Conservation (phyloP, 2,888 invertebrate species). For the Drosophila flavopinicola region DNA sequence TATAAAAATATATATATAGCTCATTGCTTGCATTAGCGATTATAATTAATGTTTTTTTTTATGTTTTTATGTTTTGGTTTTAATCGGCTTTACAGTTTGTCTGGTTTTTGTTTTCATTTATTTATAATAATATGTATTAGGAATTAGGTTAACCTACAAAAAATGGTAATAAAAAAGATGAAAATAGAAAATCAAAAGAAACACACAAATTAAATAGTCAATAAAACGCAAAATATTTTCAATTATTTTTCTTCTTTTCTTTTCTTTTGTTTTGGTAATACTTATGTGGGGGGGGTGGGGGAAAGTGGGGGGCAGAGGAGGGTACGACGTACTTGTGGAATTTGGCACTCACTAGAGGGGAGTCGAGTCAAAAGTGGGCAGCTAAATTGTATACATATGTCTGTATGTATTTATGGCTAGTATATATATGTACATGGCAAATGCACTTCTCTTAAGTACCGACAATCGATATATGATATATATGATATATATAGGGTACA, state of each 20-base stretch:
- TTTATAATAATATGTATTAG: constrained; percentile 75
- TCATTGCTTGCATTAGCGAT: constrained; percentile 41
- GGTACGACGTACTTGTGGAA: constrained; percentile 1
- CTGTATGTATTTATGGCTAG: background rate
- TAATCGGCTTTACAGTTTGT: constrained; percentile 55
- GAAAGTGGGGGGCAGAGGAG: background rate
- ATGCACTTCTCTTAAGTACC: constrained; percentile 18
- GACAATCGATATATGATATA: constrained; percentile 7
- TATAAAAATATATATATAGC: constrained; percentile 50
- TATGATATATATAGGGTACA: background rate
- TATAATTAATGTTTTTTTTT: constrained; percentile 49
- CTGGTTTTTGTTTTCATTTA: constrained; percentile 46
- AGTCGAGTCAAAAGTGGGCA: constrained; percentile 1
- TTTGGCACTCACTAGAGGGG: background rate
- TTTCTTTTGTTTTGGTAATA: constrained; percentile 9
- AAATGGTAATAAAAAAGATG: constrained; percentile 82
- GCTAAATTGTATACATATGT: constrained; percentile 7
- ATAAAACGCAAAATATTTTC: constrained; percentile 51
- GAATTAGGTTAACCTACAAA: constrained; percentile 85
- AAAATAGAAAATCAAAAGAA: constrained; percentile 77
- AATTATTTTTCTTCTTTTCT: background rate
- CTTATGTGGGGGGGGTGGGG: background rate
- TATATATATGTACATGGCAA: constrained; percentile 5
- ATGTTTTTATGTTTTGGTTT: constrained; percentile 62
- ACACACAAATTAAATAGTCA: constrained; percentile 72